phyloP scores from a whole-genome alignment of 1,140 invertebrate species.

The Saxidomus purpurata region DNA sequence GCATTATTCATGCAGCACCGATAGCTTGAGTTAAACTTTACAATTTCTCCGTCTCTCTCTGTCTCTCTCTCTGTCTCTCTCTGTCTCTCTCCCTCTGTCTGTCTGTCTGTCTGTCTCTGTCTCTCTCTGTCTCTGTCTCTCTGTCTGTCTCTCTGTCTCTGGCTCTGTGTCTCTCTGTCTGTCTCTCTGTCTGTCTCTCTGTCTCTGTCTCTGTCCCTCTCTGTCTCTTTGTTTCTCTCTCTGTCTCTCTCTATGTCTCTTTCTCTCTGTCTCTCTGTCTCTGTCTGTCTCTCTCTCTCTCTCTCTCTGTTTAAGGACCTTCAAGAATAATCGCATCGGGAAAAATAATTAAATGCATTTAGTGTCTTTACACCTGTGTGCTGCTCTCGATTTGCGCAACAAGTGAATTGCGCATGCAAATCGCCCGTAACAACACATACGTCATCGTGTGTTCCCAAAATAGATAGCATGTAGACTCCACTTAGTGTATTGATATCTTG shows the following conservation, averaged over 20 bases:
- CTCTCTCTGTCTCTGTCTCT: neutral
- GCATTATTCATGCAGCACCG: neutral
- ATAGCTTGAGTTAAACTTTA: neutral
- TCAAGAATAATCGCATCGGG: neutral
- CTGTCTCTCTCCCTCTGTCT: too few species aligned
- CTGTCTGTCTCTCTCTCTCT: neutral
- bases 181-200: neutral
- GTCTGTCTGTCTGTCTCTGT: too few species aligned
- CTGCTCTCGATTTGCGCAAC: neutral
- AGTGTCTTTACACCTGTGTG: too few species aligned
- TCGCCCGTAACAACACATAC: conserved; percentile 85
- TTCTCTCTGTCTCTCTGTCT: too few species aligned
- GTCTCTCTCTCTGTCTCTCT: neutral
- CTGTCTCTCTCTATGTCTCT: too few species aligned
- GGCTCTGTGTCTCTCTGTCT: neutral
- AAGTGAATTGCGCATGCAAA: conserved; percentile 78
- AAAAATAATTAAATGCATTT: too few species aligned
- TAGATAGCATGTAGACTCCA: conserved; percentile 71
- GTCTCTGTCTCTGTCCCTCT: too few species aligned
- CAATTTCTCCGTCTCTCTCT: too few species aligned
- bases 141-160: neutral
- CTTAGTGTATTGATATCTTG: conserved; percentile 74
- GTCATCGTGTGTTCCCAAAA: conserved; percentile 81
- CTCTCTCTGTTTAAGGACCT: neutral
- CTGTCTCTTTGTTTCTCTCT: too few species aligned